Conservation (phyloP, 2,797 vertebrate genomes). For the Anguilla megastoma region DNA sequence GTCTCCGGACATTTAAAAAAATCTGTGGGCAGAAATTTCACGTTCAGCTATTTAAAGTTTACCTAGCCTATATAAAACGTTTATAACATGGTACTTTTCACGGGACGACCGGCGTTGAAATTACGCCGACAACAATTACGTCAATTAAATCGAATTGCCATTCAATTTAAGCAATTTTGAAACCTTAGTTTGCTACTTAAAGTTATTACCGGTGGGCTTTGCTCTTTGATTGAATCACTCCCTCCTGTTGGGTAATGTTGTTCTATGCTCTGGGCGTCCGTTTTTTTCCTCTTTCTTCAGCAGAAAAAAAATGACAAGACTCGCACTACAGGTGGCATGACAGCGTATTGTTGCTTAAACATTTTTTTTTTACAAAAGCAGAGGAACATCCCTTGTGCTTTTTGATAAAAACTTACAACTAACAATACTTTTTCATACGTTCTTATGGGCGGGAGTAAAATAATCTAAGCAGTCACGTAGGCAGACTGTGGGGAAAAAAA, state of each 20-base stretch:
- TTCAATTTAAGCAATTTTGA: not conserved
- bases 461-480: not conserved
- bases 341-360: not conserved
- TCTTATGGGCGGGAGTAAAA: not conserved
- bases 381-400: not conserved
- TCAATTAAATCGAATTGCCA: not conserved
- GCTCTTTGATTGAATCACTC: constrained; percentile 10
- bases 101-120: not conserved
- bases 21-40: not conserved
- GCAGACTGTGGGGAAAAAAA: not conserved
- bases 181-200: not conserved
- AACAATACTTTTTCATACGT: not conserved
- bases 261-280: not conserved
- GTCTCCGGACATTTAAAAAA: not conserved
- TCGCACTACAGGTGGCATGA: not conserved
- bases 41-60: not conserved
- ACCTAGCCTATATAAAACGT: not conserved
- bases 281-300: not conserved
- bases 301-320: not conserved
- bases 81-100: not conserved
- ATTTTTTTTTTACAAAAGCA: not conserved
- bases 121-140: not conserved
- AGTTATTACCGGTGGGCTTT: not conserved
- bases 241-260: not conserved
- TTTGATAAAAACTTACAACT: not conserved